Percentiles rank a stretch among this genome's conserved stretches.
Evolutionary conservation across 2,797 vertebrate species (phyloP).

Genomic region (Neosalanx taihuensis): DNA sequence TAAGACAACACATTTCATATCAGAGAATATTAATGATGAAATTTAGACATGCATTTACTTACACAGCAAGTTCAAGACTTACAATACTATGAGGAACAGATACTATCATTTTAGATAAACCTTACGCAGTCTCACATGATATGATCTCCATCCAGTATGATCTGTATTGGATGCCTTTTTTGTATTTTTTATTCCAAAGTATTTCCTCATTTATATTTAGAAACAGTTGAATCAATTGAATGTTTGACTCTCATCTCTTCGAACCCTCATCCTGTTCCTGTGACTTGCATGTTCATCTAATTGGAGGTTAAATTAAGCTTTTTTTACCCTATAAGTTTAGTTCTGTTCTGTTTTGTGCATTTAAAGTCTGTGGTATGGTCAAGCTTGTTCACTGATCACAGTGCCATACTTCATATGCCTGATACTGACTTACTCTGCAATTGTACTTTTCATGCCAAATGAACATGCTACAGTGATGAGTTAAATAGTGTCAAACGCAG

Average conservation of each 20-base stretch:
- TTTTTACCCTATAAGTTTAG: neutral
- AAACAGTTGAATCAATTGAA: no score
- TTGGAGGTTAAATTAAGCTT: slow-evolving; percentile 26
- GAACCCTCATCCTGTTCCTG: slow-evolving; percentile 17
- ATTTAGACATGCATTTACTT: slow-evolving; percentile 23
- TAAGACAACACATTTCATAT: slow-evolving; percentile 50
- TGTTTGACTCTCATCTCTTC: slow-evolving; percentile 1
- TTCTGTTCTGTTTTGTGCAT: slow-evolving; percentile 1
- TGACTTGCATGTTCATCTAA: slow-evolving; percentile 47
- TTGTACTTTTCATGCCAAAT: neutral
- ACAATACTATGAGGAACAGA: slow-evolving; percentile 18
- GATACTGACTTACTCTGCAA: neutral
- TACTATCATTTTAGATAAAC: slow-evolving; percentile 19
- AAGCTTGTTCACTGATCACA: neutral
- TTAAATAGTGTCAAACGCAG: slow-evolving; percentile 12
- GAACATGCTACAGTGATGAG: neutral
- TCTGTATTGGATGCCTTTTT: neutral
- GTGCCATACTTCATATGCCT: neutral
- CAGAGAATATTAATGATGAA: slow-evolving; percentile 33
- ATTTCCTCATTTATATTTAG: no score
- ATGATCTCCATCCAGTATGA: neutral
- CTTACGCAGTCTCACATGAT: neutral
- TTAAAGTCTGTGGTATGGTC: neutral
- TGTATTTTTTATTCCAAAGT: slow-evolving; percentile 15
- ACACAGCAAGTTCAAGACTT: slow-evolving; percentile 15